phyloP scores from a whole-genome alignment of 64 coral and sea anemone species.

The Montipora cactus region DNA sequence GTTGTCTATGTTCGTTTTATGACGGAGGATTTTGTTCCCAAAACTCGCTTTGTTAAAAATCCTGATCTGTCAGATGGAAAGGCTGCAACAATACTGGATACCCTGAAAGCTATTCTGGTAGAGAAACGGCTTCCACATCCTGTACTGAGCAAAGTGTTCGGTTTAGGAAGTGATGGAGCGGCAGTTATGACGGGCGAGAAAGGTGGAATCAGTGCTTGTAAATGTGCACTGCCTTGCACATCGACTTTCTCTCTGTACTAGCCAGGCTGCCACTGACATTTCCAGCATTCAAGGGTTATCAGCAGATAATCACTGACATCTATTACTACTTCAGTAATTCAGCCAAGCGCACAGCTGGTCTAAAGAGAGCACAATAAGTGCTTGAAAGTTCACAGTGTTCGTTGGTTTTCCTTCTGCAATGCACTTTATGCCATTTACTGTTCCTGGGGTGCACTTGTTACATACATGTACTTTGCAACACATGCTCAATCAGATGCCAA shows the following conservation, averaged over 20 bases:
- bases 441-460: slow-evolving; percentile 33
- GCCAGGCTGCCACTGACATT: background rate
- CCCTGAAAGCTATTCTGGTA: slow-evolving; percentile 7
- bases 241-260: background rate
- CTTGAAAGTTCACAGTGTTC: slow-evolving; percentile 27
- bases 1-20: background rate
- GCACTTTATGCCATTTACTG: slow-evolving; percentile 12
- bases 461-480: slow-evolving; percentile 13
- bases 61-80: slow-evolving; percentile 24
- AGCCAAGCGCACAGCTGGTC: background rate
- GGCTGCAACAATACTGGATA: slow-evolving; percentile 22
- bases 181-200: background rate
- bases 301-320: slow-evolving; percentile 21
- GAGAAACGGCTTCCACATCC: slow-evolving; percentile 2
- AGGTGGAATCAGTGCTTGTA: background rate
- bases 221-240: background rate
- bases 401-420: slow-evolving; percentile 23
- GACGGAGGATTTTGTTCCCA: slow-evolving; percentile 8
- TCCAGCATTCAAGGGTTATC: background rate
- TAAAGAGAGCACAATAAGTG: background rate
- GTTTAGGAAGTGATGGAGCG: slow-evolving; percentile 8
- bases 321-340: background rate
- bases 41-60: background rate
- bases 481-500: background rate
- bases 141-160: slow-evolving; percentile 4